phyloP scores from a whole-genome alignment of 1,140 invertebrate genomes.

The Neuroterus valhalla region DNA sequence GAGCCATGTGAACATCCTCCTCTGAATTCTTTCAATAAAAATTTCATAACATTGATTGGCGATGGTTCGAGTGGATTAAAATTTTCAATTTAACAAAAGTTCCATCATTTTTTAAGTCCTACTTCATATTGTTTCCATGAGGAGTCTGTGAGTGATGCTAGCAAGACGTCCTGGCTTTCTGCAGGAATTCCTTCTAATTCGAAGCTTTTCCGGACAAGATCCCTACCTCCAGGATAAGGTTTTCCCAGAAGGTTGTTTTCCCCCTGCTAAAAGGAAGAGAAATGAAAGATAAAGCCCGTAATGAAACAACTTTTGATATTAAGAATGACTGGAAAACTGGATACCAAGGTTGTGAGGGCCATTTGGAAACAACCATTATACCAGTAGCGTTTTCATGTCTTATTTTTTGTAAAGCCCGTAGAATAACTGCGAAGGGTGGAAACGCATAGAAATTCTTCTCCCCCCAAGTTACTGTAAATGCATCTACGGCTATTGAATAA shows the following conservation, averaged over 20 bases:
- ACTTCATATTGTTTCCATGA: slow-evolving; percentile 42
- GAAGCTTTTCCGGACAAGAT: no score
- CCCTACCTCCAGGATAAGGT: no score
- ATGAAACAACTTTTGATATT: neutral
- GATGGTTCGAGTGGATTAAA: neutral
- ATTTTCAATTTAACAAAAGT: slow-evolving; percentile 8
- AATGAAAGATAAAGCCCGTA: no score
- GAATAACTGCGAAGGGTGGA: slow-evolving; percentile 27
- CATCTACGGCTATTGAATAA: slow-evolving; percentile 40
- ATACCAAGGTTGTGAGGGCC: slow-evolving; percentile 32
- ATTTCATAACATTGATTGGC: slow-evolving; percentile 20
- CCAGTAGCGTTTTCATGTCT: slow-evolving; percentile 14
- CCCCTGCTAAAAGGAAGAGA: slow-evolving; percentile 35
- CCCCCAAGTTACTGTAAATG: slow-evolving; percentile 43
- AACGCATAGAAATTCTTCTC: slow-evolving; percentile 34
- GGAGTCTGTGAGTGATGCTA: no score
- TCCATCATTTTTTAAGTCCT: slow-evolving; percentile 20
- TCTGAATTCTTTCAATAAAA: slow-evolving; percentile 38
- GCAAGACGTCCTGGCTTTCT: no score
- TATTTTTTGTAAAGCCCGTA: slow-evolving; percentile 33
- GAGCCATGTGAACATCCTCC: slow-evolving; percentile 35
- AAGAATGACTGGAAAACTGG: slow-evolving; percentile 32
- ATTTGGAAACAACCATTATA: slow-evolving; percentile 35
- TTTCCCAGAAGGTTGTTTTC: no score
- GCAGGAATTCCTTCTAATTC: no score